A percentile compares a stretch with the other conserved stretches of the same genome.
Conservation (phyloP, 2,888 invertebrate genomes). For the Drosophila kokeensis region DNA sequence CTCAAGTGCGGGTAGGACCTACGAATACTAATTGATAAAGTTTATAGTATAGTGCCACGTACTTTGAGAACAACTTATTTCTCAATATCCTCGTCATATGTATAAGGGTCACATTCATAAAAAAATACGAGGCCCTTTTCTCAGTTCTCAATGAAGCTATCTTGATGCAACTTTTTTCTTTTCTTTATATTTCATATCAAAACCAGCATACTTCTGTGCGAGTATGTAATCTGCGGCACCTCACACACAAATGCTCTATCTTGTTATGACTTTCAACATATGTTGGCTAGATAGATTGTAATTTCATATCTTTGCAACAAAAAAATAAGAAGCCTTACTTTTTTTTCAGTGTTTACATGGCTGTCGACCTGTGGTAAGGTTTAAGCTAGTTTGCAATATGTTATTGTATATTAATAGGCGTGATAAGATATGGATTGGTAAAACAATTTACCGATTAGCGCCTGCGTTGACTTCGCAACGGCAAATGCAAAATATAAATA, state of each 20-base stretch:
- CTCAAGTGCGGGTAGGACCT: constrained; percentile 40
- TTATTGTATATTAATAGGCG: constrained; percentile 29
- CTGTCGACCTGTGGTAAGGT: background rate
- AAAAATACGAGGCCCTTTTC: background rate
- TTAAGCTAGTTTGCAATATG: background rate
- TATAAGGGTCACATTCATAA: background rate
- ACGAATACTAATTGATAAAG: constrained; percentile 16
- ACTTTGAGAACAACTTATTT: background rate
- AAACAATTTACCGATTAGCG: constrained; percentile 32
- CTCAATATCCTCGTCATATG: background rate
- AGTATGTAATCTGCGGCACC: background rate
- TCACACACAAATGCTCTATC: background rate
- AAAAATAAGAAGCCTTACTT: constrained; percentile 1
- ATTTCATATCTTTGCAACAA: background rate
- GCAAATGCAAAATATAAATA: background rate
- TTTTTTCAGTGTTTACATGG: constrained; percentile 7
- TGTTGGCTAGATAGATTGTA: background rate
- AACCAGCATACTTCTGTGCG: background rate
- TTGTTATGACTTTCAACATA: background rate
- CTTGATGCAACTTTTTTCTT: background rate
- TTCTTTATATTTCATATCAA: background rate
- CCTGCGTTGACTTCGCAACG: background rate
- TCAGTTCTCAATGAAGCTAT: background rate
- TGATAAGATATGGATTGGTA: constrained; percentile 40
- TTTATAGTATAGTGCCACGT: background rate